Percentiles rank a stretch among this genome's conserved stretches.
phyloP scores from a whole-genome alignment of 2,113 vertebrate genomes.

The Aythya baeri region DNA sequence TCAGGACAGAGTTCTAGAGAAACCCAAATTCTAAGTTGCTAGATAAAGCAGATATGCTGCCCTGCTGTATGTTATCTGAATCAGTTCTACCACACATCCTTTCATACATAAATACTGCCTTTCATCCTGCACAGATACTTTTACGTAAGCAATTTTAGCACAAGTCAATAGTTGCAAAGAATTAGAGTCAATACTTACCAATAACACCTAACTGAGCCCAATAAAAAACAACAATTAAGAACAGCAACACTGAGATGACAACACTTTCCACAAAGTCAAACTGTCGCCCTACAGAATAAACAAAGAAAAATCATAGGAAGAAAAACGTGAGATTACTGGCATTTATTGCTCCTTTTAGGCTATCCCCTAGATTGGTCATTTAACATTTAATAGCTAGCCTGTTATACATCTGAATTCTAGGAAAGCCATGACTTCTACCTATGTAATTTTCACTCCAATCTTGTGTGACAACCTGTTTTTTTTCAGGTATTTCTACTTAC shows the following conservation, averaged over 20 bases:
- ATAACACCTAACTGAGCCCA: constrained; percentile 66
- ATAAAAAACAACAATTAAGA: constrained; percentile 67
- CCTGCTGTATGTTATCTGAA: neutral
- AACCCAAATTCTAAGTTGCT: neutral
- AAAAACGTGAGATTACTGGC: neutral
- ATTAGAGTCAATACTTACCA: constrained; percentile 73
- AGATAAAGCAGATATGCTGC: neutral
- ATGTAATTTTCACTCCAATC: neutral
- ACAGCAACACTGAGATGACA: constrained; percentile 62
- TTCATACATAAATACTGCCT: neutral
- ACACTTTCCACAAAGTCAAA: constrained; percentile 69
- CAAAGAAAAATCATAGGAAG: neutral
- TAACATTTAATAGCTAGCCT: neutral
- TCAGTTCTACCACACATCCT: neutral
- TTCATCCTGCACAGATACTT: neutral
- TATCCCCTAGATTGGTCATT: neutral
- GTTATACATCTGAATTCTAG: neutral
- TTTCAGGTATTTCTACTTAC: neutral
- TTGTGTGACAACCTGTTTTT: neutral
- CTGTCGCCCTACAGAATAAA: constrained; percentile 70
- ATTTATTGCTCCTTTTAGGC: neutral
- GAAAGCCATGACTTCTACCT: neutral
- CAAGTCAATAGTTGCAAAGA: neutral
- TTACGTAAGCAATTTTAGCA: neutral
- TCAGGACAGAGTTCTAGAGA: neutral